These are phyloP conservation scores for Hypotaenidia okinawae DNA, from an alignment of 2,797 vertebrate species.

Conservation along the genomic window DNA sequence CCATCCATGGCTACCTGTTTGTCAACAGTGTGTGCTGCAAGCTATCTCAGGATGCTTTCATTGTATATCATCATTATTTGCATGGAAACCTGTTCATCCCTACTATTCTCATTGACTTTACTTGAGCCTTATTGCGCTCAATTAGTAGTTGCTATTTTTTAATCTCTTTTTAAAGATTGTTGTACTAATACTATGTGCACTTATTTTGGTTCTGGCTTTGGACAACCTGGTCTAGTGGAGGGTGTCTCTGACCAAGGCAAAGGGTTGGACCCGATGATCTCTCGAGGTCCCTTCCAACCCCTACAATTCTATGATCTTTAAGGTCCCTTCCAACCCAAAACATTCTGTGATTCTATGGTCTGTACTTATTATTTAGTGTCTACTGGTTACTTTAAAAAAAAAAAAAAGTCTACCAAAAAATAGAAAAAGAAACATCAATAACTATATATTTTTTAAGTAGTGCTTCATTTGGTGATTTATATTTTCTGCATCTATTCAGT, in stretches of 20 bases:
- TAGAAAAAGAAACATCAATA: not conserved
- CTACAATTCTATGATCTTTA: too few species aligned
- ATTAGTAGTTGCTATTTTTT: not conserved
- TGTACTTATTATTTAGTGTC: not conserved
- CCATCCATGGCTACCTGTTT: not conserved
- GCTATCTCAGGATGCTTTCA: not conserved
- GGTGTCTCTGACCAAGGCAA: too few species aligned
- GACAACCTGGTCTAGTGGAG: too few species aligned
- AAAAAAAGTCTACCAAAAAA: not conserved
- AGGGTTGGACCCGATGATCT: too few species aligned
- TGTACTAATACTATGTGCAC: not conserved
- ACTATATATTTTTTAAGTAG: not conserved
- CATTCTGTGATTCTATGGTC: not conserved
- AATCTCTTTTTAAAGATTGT: not conserved
- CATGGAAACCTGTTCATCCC: not conserved
- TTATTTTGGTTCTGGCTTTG: not conserved
- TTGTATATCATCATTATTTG: not conserved
- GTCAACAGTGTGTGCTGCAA: not conserved
- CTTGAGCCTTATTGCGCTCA: not conserved
- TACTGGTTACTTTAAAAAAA: not conserved
- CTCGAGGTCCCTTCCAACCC: too few species aligned
- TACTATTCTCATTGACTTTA: not conserved
- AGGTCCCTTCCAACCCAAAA: too few species aligned
- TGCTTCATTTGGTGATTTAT: not conserved
- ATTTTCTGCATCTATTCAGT: not conserved